A percentile compares a stretch with the other conserved stretches of the same genome.
These are phyloP conservation scores for Drosophila watanabei DNA, from an alignment of 1,140 invertebrate species.

Conservation along the genomic window DNA sequence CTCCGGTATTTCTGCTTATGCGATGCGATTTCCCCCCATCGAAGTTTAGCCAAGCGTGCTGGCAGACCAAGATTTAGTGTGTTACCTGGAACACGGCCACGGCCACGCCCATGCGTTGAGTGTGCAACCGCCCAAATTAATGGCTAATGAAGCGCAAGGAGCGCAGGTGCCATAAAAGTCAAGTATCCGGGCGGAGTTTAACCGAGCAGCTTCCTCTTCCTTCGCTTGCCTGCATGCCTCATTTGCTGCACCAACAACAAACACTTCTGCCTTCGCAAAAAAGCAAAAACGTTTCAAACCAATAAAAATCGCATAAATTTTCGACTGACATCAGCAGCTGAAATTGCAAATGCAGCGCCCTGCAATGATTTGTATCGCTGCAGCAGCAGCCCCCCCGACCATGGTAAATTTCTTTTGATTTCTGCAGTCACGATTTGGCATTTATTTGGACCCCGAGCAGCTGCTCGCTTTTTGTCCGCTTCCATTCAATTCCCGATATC, in stretches of 20 bases:
- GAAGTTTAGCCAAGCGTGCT: conserved; percentile 47
- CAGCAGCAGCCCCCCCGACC: not conserved
- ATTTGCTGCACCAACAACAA: conserved; percentile 69
- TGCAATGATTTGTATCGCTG: conserved; percentile 64
- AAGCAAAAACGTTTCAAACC: conserved; percentile 20
- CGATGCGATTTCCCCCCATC: conserved; percentile 39
- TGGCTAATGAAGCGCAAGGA: conserved; percentile 71
- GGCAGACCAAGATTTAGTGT: conserved; percentile 54
- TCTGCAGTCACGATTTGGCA: conserved; percentile 34
- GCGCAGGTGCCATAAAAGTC: conserved; percentile 63
- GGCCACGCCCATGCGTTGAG: conserved; percentile 22
- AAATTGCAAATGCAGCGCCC: conserved; percentile 55
- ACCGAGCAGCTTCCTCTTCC: conserved; percentile 20
- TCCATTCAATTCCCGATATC: conserved; percentile 26
- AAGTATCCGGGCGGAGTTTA: conserved; percentile 50
- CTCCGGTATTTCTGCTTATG: conserved; percentile 41
- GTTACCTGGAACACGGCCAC: conserved; percentile 11
- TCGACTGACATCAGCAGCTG: conserved; percentile 35
- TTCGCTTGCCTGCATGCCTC: conserved; percentile 51
- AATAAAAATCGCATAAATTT: conserved; percentile 77
- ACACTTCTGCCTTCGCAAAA: conserved; percentile 32
- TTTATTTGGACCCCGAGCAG: conserved; percentile 23
- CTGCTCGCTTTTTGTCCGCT: conserved; percentile 18
- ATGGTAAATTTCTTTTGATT: conserved; percentile 27
- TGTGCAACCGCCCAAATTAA: conserved; percentile 66